phyloP scores from a whole-genome alignment of 2,888 invertebrate genomes.

The Lithophane socia region DNA sequence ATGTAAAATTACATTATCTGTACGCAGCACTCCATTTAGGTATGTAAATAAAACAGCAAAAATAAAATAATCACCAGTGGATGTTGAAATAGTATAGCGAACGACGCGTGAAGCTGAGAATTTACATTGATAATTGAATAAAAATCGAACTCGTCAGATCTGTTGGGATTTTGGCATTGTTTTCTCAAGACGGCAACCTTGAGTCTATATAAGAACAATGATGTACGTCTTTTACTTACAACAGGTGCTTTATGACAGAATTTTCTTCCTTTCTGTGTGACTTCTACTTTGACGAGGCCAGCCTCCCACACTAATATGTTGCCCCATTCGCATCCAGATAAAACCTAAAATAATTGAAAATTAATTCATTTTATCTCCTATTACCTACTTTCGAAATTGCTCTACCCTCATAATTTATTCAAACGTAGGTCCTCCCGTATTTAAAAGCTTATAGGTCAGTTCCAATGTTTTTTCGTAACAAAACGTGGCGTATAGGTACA shows the following conservation, averaged over 20 bases:
- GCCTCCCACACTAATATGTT: conserved; percentile 98
- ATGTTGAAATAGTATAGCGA: too few relatives aligned
- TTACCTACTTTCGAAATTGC: neutral
- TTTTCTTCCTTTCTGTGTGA: conserved; percentile 93
- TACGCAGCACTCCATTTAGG: too few relatives aligned
- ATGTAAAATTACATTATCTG: too few relatives aligned
- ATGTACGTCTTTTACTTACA: conserved; percentile 77
- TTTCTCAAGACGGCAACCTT: neutral
- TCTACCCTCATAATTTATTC: neutral
- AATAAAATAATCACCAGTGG: too few relatives aligned
- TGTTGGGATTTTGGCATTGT: too few relatives aligned
- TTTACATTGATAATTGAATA: too few relatives aligned
- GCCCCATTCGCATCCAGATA: conserved; percentile 97
- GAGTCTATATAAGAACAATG: neutral
- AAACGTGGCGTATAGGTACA: conserved; percentile 1
- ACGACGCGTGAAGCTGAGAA: too few relatives aligned
- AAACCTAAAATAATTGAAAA: conserved; percentile 86
- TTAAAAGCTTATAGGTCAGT: neutral
- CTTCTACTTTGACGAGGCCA: conserved; percentile 96
- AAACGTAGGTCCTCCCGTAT: neutral
- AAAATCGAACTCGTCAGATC: too few relatives aligned
- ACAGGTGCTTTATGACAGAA: conserved; percentile 95
- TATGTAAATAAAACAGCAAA: too few relatives aligned
- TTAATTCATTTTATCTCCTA: neutral
- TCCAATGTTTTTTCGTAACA: neutral